Base-by-base conservation (phyloP, 2,888 invertebrate genomes). In the Slavum lentiscoides region DNA sequence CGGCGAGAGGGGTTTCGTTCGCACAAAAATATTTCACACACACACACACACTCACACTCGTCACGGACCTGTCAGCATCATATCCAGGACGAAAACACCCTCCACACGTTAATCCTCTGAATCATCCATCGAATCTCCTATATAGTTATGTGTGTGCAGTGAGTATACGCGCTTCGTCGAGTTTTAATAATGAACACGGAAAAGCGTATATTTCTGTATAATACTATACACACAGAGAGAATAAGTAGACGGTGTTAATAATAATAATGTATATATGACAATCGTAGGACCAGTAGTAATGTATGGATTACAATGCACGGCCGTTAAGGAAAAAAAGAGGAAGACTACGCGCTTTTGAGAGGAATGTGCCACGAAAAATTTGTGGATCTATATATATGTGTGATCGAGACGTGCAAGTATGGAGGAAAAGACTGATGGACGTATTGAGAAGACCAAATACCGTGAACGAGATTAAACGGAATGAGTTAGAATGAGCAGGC, bases 61-160 rank as follows among this genome's bases (percentile, higher is more conserved):
- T 76, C 76, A 76, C 49, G 62, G 49, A 30, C 62, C 74, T 53
- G 76, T 76, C 69, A 76, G 58, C 49, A 69, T 69, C 43, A 30
- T 30, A 30, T 30, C 1, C 30, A 4, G 49, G 49, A 68, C 76
- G 61, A 30, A 39, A 49, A 58, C 21, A 19, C 55, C 49, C 49
- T 49, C 21, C 30, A 30, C 30, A 4, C 30, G 30, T 30, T 30
- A 1, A 30, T 53, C 13, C 49, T 23, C 68, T 0, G 17, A 7
- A 9, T 1, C 43, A 69, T 69, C 68, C 62, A 37, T 74, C 74
- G 74, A 74, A 74, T 43, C 11, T 21, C 55, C 4, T 21, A 53
- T 53, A 13, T 9, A 53, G 19, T 11, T 19, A 7, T 58, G 53
- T 53, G 53, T 58, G 58, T 58, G 58, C n/a, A 30, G 1, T 59